Evolutionary conservation across 2,797 vertebrate species (phyloP), one percentile per base, ranked within the genome.

Genomic region (Labroides dimidiatus): DNA sequence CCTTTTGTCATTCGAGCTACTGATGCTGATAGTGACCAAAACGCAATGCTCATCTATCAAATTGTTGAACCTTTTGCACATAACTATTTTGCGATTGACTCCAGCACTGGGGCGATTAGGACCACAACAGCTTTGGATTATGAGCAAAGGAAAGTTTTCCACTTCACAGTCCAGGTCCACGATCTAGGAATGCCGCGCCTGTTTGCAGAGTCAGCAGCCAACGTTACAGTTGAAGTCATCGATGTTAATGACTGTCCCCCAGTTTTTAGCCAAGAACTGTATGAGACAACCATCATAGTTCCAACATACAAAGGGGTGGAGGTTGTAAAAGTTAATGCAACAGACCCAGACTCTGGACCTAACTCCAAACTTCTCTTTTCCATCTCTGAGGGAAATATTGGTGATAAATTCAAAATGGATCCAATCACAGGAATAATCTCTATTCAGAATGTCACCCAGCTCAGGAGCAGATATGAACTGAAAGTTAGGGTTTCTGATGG

Each of bases 191-290:
- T 89, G 16, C 97, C 97, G 8, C 95, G 91, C 16, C 92, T 97
- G 21, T 97, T 95, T 91, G 96, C 97, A 1, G 96, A 99, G 73
- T 94, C 90, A 7, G 91, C 96, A 1, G 96, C 97, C 64, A 99
- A 99, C 23, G 97, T 99, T 84, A 98, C 97, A 37, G 89, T 99
- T 50, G 92, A 94, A 70, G 94, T 99, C 13, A 91, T 97, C 62
- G 97, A 99, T 65, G 94, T 99, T 72, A 99, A 99, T 57, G 98
- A 99, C 86, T 98, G 96, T 52, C 88, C 95, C 23, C 98, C 98
- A 4, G 90, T 96, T 69, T 99, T 99, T 86, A 94, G 92, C 69
- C 93, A 91, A 87, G 92, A 96, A 6, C 15, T 95, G 1, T 98
- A 98, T 0, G 97, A 99, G 81, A 87, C 95, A 10, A 94, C 94